Evolutionary conservation across 2,888 invertebrate genomes (phyloP), one percentile per base, ranked within the genome.

Genomic region (Drosophila tanythrix): DNA sequence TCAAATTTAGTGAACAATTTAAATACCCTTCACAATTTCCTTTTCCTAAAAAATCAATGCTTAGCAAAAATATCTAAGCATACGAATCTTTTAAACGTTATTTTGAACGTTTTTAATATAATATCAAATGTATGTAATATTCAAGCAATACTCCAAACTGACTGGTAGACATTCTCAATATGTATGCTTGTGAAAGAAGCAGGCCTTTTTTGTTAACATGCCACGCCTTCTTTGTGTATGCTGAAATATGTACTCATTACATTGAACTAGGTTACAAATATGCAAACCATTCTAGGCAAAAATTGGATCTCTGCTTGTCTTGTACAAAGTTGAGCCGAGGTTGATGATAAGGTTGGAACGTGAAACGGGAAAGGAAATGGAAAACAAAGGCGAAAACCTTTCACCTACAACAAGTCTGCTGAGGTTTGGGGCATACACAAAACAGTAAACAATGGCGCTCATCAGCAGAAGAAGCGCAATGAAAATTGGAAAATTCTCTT

Each of bases 401-500:
- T 82, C 77, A 81, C 83, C 81, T 86, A 48, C 72, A 65, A 63
- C 72, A 65, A 56, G 59, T 21, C 48, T 43, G 43, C 51, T 33
- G 68, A 48, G 60, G 64, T 29, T 35, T 60, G 33, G 33, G 46
- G 67, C 13, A 35, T 18, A 15, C 36, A n/a, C n/a, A 56, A n/a
- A 13, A 56, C 27, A 59, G 59, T 66, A 88, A 87, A 90, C 89
- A 87, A 90, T 89, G 63, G 70, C 66, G 72, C 87, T 87, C 90
- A 87, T 87, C 87, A 90, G 79, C 87, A 83, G 88, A 67, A 81
- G 88, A 69, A 79, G 75, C 69, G 83, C 89, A 81, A 78, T 83
- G 87, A 77, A 90, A 83, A 83, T 83, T 76, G 81, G 78, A 89
- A 90, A 83, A 76, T 78, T 62, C 71, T 73, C 68, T 64, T 50